Percentiles rank a stretch among this genome's conserved stretches.
Evolutionary conservation across 2,113 vertebrate species (phyloP).

Genomic region (Nestor notabilis): DNA sequence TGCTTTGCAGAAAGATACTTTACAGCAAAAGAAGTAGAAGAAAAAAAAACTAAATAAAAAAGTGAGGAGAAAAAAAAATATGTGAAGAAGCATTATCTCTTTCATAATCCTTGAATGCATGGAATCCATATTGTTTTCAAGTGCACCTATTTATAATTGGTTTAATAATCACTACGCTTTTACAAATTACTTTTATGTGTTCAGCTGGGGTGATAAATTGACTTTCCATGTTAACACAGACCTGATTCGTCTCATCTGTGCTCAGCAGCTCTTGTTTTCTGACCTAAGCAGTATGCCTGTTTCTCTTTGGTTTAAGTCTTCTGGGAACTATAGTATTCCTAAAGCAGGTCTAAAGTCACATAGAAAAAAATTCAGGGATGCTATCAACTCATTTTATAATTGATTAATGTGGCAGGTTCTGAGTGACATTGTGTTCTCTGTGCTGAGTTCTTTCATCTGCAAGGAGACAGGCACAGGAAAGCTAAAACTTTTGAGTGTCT

Average conservation of each 20-base stretch:
- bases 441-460: neutral
- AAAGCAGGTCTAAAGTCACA: neutral
- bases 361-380: neutral
- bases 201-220: neutral
- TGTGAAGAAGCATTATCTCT: neutral
- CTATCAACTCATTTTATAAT: neutral
- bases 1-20: neutral
- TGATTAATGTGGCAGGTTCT: neutral
- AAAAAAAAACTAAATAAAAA: neutral
- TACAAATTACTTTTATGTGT: neutral
- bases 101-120: neutral
- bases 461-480: neutral
- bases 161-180: neutral
- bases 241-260: neutral
- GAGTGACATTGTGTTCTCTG: neutral
- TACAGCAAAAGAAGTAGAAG: neutral
- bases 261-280: neutral
- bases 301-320: neutral
- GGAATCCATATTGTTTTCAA: neutral
- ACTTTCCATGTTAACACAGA: neutral
- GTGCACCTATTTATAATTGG: neutral
- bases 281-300: neutral
- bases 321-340: neutral
- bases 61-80: rapidly evolving
- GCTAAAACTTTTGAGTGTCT: neutral